phyloP scores from a whole-genome alignment of 2,113 vertebrate genomes.

The Nerophis lumbriciformis region DNA sequence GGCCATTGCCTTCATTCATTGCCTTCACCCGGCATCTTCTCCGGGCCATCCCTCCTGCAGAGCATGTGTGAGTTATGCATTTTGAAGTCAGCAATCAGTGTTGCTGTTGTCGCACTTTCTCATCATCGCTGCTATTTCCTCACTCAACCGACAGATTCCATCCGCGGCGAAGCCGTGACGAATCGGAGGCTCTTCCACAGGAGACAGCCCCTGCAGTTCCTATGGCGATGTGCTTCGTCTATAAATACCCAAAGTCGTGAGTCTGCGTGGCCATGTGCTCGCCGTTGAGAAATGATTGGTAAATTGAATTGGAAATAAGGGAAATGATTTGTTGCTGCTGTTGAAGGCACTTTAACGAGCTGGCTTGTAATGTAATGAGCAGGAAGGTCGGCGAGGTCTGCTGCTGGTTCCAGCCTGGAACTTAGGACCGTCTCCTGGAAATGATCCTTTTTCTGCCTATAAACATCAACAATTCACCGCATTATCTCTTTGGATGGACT shows the following conservation, averaged over 20 bases:
- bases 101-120: not conserved
- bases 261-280: not conserved
- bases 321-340: slow-evolving; percentile 5
- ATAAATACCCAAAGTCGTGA: not conserved
- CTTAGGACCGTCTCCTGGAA: too few relatives aligned
- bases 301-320: slow-evolving; percentile 6
- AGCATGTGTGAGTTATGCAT: not conserved
- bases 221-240: slow-evolving; percentile 12
- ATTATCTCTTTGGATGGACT: too few relatives aligned
- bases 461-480: too few relatives aligned
- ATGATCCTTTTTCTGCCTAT: too few relatives aligned
- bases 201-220: slow-evolving; percentile 23
- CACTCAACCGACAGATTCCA: slow-evolving; percentile 13
- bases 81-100: not conserved
- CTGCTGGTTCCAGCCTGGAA: not conserved
- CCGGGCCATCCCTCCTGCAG: too few relatives aligned
- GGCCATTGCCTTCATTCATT: too few relatives aligned
- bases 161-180: not conserved
- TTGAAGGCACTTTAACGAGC: slow-evolving; percentile 5
- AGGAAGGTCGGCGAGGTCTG: slow-evolving; percentile 1
- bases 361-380: not conserved
- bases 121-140: not conserved
- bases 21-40: too few relatives aligned
- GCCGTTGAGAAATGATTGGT: slow-evolving; percentile 9
- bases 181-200: not conserved